A percentile compares a stretch with the other conserved stretches of the same genome.
Evolutionary conservation across 1,140 invertebrate genomes (phyloP).

Genomic region (Galleria mellonella): DNA sequence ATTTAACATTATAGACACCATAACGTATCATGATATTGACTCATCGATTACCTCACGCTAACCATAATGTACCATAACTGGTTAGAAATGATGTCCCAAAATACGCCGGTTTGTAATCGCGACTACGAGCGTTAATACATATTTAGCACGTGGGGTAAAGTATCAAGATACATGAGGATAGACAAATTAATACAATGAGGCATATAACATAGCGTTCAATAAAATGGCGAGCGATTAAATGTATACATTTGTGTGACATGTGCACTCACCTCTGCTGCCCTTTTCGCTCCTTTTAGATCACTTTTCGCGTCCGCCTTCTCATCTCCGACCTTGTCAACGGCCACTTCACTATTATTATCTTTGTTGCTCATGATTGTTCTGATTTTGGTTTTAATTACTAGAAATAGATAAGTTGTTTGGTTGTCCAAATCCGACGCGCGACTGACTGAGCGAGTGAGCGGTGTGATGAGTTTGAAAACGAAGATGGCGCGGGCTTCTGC

Average conservation of each 20-base stretch:
- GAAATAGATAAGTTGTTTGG: slow-evolving; percentile 63
- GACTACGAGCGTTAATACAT: neutral
- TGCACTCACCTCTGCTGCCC: slow-evolving; percentile 88
- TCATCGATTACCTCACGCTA: slow-evolving; percentile 59
- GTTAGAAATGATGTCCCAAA: slow-evolving; percentile 50
- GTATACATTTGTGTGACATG: slow-evolving; percentile 68
- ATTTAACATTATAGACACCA: slow-evolving; percentile 3
- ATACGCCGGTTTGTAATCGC: slow-evolving; percentile 40
- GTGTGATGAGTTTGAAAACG: slow-evolving; percentile 84
- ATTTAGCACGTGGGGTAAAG: slow-evolving; percentile 20
- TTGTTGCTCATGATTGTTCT: slow-evolving; percentile 86
- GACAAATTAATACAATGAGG: slow-evolving; percentile 19
- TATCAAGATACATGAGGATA: slow-evolving; percentile 4
- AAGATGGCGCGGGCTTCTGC: slow-evolving; percentile 86
- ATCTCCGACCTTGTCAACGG: slow-evolving; percentile 86
- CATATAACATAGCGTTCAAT: slow-evolving; percentile 53
- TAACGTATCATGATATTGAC: slow-evolving; percentile 26
- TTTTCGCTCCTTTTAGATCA: slow-evolving; percentile 89
- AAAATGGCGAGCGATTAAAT: slow-evolving; percentile 73
- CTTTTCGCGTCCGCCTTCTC: slow-evolving; percentile 86
- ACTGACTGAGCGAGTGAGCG: slow-evolving; percentile 75
- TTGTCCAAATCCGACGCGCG: slow-evolving; percentile 75
- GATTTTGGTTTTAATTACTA: slow-evolving; percentile 68
- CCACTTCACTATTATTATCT: slow-evolving; percentile 88
- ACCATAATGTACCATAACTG: slow-evolving; percentile 31